These are phyloP conservation scores for Aselliscus stoliczkanus DNA, from an alignment of 2,797 vertebrate genomes.

Conservation along the genomic window DNA sequence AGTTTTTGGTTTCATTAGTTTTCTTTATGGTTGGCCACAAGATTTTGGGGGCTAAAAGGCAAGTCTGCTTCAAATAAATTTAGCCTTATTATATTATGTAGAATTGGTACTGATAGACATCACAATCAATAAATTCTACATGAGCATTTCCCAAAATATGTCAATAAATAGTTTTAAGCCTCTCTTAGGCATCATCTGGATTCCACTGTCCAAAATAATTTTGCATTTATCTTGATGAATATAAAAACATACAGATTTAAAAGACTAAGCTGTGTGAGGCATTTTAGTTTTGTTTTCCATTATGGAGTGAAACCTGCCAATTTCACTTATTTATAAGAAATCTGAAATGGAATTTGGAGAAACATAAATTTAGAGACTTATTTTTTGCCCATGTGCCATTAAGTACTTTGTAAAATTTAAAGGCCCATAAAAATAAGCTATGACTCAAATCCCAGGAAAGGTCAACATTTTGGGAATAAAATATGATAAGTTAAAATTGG, in stretches of 20 bases:
- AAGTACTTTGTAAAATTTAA: conserved; percentile 64
- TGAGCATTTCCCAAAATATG: conserved; percentile 9
- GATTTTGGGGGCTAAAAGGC: background rate
- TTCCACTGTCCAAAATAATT: conserved; percentile 47
- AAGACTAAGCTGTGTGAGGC: background rate
- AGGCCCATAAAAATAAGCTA: conserved; percentile 62
- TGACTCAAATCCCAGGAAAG: conserved; percentile 50
- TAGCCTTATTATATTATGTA: conserved; percentile 13
- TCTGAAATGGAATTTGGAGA: conserved; percentile 56
- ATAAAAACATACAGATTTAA: conserved; percentile 43
- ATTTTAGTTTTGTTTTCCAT: conserved; percentile 57
- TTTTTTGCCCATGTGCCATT: conserved; percentile 52
- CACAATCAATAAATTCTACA: conserved; percentile 34
- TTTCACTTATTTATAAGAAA: conserved; percentile 51
- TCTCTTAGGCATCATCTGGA: conserved; percentile 39
- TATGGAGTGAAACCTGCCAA: conserved; percentile 41
- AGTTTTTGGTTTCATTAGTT: conserved; percentile 42
- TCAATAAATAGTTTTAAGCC: background rate
- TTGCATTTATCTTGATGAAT: conserved; percentile 28
- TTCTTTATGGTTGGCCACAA: conserved; percentile 13
- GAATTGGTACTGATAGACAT: conserved; percentile 25
- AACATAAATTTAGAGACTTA: conserved; percentile 52
- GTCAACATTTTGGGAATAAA: conserved; percentile 12
- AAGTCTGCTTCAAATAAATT: conserved; percentile 40
- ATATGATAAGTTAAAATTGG: conserved; percentile 20